Evolutionary conservation across 2,113 vertebrate genomes (phyloP).

Genomic region (Willisornis vidua): DNA sequence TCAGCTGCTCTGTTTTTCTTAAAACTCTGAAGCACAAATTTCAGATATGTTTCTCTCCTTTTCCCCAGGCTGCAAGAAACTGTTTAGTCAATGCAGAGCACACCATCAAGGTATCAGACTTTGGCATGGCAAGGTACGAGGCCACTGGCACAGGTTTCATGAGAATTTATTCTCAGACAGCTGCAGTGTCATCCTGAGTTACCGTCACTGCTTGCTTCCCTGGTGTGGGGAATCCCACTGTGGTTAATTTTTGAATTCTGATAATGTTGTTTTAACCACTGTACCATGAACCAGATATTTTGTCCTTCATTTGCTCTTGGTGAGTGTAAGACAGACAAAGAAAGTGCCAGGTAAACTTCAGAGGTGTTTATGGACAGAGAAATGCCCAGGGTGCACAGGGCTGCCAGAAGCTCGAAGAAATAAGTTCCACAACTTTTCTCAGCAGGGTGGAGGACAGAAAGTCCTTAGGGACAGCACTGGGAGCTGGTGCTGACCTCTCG

Average conservation of each 20-base stretch:
- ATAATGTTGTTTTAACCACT: background rate
- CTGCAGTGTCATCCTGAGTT: background rate
- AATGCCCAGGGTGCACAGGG: background rate
- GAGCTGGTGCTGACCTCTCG: background rate
- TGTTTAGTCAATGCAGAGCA: constrained; percentile 82
- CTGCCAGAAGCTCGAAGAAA: background rate
- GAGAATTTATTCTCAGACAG: background rate
- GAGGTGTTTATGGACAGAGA: background rate
- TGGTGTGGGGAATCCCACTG: background rate
- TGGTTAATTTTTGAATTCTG: background rate
- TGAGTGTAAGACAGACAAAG: background rate
- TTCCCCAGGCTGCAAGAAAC: constrained; percentile 85
- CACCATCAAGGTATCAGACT: constrained; percentile 87
- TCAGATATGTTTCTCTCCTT: background rate
- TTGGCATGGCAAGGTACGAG: constrained; percentile 87
- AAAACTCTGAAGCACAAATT: background rate
- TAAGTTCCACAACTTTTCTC: background rate
- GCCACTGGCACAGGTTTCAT: background rate
- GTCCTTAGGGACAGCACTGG: background rate
- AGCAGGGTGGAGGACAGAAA: background rate
- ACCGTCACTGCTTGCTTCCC: background rate
- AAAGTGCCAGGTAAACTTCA: background rate
- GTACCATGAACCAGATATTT: rapidly evolving
- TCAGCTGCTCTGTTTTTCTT: background rate
- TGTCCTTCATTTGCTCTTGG: background rate